phyloP scores from a whole-genome alignment of 2,888 invertebrate genomes.

The Schizaphis graminum region DNA sequence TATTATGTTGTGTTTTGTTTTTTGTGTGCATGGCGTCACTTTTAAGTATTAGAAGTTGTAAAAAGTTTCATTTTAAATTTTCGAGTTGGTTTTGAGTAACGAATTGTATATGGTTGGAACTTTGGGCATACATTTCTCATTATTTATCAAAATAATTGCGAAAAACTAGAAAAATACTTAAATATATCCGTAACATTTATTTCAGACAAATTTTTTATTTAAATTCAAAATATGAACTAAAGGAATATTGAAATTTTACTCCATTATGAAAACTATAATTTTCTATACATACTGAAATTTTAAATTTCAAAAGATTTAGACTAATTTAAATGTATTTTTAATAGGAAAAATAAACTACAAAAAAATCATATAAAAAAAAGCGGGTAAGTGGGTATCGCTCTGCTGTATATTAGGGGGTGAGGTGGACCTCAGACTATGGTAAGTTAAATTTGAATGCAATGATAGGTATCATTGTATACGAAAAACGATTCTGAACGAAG shows the following conservation, averaged over 20 bases:
- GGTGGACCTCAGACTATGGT: too few species aligned
- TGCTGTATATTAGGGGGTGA: too few species aligned
- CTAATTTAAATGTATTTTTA: background rate
- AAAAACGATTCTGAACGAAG: too few species aligned
- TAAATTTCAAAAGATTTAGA: background rate
- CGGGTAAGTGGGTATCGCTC: too few species aligned
- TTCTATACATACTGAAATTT: too few species aligned
- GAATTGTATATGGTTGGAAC: background rate
- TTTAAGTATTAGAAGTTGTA: background rate
- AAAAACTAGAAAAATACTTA: background rate
- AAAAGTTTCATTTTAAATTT: background rate
- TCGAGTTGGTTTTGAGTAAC: background rate
- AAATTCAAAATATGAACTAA: background rate
- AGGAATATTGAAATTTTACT: background rate
- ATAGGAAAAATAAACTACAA: background rate
- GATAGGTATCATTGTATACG: too few species aligned
- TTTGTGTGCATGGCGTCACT: background rate
- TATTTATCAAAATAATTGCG: background rate
- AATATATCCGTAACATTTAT: background rate
- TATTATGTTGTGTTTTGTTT: background rate
- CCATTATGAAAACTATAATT: background rate
- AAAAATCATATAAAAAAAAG: too few species aligned
- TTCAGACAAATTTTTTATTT: background rate
- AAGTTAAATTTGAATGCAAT: too few species aligned
- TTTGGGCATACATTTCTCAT: background rate